Conservation (phyloP, 92 coral and sea anemone genomes). For the Siderastrea radians region DNA sequence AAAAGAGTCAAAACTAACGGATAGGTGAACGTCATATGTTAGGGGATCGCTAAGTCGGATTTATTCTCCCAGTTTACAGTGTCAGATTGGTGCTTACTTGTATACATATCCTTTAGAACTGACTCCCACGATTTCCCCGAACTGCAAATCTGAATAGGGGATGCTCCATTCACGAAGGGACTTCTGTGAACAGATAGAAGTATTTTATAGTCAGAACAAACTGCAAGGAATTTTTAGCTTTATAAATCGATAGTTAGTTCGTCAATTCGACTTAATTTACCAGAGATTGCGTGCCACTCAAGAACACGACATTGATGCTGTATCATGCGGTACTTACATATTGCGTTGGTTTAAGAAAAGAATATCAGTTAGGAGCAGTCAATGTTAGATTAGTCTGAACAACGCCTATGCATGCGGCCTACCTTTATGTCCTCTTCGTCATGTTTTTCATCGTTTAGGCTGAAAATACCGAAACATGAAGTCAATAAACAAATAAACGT, state of each 20-base stretch:
- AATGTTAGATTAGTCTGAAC: background rate
- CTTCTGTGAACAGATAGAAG: slow-evolving; percentile 49
- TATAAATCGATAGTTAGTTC: no score
- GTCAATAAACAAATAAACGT: background rate
- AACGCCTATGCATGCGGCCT: background rate
- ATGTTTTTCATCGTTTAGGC: slow-evolving; percentile 18
- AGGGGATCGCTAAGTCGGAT: no score
- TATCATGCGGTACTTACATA: no score
- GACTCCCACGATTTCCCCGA: slow-evolving; percentile 90
- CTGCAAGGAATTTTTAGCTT: background rate
- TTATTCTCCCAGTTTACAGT: background rate
- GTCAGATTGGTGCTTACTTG: slow-evolving; percentile 38
- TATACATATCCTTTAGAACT: slow-evolving; percentile 90
- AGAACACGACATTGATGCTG: background rate
- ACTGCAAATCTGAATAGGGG: slow-evolving; percentile 89
- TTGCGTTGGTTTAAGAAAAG: no score
- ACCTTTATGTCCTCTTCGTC: slow-evolving; percentile 54
- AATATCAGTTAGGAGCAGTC: no score
- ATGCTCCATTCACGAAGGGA: slow-evolving; percentile 93
- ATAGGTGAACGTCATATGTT: no score
- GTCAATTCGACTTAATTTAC: no score
- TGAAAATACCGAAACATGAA: background rate
- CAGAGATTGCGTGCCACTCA: no score
- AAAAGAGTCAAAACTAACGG: no score
- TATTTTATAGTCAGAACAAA: background rate